phyloP scores from a whole-genome alignment of 64 coral and sea anemone species.

The Pocillopora damicornis region DNA sequence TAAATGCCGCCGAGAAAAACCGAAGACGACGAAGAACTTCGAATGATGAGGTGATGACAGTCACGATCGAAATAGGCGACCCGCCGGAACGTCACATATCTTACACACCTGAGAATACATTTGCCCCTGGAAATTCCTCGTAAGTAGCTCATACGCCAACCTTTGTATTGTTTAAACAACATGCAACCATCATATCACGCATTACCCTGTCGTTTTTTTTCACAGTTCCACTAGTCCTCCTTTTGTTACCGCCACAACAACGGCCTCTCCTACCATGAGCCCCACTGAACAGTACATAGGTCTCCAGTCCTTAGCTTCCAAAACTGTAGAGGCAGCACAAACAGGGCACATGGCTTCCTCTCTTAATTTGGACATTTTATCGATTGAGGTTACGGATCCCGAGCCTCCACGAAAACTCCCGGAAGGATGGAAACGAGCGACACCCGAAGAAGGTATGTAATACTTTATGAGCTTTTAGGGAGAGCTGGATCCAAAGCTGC shows the following conservation, averaged over 20 bases:
- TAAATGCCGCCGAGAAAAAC: constrained; percentile 34
- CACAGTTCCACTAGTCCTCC: constrained; percentile 7
- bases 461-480: too few species aligned
- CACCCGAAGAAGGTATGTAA: constrained; percentile 34
- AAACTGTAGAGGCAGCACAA: constrained; percentile 53
- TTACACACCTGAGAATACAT: constrained; percentile 40
- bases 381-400: constrained; percentile 57
- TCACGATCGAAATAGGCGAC: constrained; percentile 46
- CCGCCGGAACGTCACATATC: constrained; percentile 42
- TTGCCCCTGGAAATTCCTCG: not conserved
- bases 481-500: too few species aligned
- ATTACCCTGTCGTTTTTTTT: not conserved
- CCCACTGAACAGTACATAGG: not conserved
- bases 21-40: constrained; percentile 30
- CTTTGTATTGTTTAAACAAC: not conserved
- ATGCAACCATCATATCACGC: too few species aligned
- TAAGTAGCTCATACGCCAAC: not conserved
- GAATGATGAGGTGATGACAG: constrained; percentile 24
- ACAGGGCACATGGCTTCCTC: constrained; percentile 50
- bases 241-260: constrained; percentile 5
- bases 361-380: constrained; percentile 54
- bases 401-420: constrained; percentile 57
- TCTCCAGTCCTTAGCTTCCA: constrained; percentile 34
- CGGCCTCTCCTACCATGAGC: not conserved
- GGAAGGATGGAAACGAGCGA: constrained; percentile 53